These are phyloP conservation scores for Phengaris arion DNA, from an alignment of 2,888 invertebrate genomes.

Conservation along the genomic window DNA sequence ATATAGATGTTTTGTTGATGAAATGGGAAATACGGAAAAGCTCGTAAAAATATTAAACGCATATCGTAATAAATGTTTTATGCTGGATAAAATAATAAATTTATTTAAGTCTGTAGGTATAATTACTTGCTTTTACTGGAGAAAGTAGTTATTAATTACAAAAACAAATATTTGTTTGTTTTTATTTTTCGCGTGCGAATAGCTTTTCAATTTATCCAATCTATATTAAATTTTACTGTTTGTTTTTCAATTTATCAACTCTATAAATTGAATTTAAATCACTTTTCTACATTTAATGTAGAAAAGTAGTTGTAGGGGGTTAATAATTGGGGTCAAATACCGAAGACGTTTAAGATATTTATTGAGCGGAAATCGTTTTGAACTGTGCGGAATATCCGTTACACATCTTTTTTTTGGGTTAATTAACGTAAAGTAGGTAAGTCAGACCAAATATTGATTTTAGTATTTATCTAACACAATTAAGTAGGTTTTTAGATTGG, in stretches of 20 bases:
- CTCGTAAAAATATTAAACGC: background rate
- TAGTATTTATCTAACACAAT: background rate
- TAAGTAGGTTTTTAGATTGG: constrained; percentile 5
- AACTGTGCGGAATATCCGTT: constrained; percentile 9
- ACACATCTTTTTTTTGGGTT: constrained; percentile 12
- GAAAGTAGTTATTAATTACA: no score
- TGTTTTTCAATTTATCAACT: background rate
- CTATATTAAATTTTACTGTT: background rate
- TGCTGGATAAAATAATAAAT: no score
- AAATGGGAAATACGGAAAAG: background rate
- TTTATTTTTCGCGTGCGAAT: background rate
- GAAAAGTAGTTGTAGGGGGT: no score
- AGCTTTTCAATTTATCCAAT: background rate
- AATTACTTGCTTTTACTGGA: no score
- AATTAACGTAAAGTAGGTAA: constrained; percentile 16
- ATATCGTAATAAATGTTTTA: background rate
- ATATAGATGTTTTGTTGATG: background rate
- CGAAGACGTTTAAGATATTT: background rate
- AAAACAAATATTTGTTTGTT: background rate
- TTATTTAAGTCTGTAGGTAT: no score
- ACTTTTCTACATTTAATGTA: background rate
- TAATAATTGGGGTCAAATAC: constrained; percentile 4
- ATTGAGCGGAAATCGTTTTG: constrained; percentile 16
- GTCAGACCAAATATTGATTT: constrained; percentile 8
- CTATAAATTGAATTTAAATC: background rate